Percentiles rank a stretch among this genome's conserved stretches.
Evolutionary conservation across 2,797 vertebrate genomes (phyloP).

Genomic region (Heteromormyrus szaboi): DNA sequence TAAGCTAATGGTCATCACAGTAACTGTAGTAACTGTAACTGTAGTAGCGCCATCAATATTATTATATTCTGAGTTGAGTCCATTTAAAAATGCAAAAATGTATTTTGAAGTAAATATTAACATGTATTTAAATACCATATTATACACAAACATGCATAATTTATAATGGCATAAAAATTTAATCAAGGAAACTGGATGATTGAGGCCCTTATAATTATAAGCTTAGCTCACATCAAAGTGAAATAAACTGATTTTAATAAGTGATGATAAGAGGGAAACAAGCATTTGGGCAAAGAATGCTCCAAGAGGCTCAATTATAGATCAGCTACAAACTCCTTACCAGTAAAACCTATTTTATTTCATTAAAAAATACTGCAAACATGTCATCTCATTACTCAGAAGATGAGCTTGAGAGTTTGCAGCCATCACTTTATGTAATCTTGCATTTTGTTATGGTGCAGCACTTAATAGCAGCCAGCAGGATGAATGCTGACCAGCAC

Average conservation of each 20-base stretch:
- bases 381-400: background rate
- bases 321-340: conserved; percentile 31
- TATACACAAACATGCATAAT: conserved; percentile 82
- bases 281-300: conserved; percentile 49
- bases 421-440: background rate
- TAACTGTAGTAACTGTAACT: background rate
- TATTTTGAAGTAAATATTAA: conserved; percentile 32
- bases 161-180: conserved; percentile 78
- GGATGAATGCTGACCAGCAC: background rate
- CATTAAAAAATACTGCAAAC: conserved; percentile 1
- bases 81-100: conserved; percentile 26
- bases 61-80: background rate
- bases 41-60: background rate
- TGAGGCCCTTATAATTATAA: conserved; percentile 69
- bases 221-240: conserved; percentile 67
- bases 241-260: conserved; percentile 76
- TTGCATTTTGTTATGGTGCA: background rate
- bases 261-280: conserved; percentile 54
- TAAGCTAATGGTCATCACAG: background rate
- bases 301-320: conserved; percentile 25
- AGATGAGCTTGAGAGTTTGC: background rate
- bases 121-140: conserved; percentile 72
- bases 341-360: conserved; percentile 9
- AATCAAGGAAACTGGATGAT: conserved; percentile 79
- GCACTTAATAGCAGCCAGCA: background rate